A percentile compares a stretch with the other conserved stretches of the same genome.
These are phyloP conservation scores for Lynx canadensis DNA, from an alignment of 2,113 vertebrate species.

Conservation along the genomic window DNA sequence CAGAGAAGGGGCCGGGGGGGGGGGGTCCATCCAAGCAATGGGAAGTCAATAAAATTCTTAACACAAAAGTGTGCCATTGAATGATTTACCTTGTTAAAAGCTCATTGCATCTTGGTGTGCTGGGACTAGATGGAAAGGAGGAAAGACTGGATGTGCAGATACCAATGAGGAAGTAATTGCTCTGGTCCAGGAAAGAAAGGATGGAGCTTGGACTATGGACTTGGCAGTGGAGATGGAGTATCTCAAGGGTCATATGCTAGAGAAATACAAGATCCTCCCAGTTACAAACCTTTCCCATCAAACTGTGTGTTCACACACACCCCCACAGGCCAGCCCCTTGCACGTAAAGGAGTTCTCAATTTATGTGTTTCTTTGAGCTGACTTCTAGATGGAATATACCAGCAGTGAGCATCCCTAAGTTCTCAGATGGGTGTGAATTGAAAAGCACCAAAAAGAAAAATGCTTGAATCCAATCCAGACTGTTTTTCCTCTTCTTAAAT, in stretches of 20 bases:
- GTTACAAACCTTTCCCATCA: neutral
- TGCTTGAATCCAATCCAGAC: neutral
- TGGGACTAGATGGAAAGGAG: neutral
- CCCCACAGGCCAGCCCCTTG: too few relatives aligned
- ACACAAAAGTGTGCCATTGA: neutral
- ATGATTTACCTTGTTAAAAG: neutral
- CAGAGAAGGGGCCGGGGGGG: too few relatives aligned
- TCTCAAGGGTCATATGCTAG: neutral
- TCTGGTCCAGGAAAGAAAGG: neutral
- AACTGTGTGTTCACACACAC: too few relatives aligned
- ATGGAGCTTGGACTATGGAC: neutral
- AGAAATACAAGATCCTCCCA: neutral
- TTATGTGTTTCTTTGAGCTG: neutral
- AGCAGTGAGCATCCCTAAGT: neutral
- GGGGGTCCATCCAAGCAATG: neutral
- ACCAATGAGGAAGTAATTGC: neutral
- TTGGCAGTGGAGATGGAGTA: neutral
- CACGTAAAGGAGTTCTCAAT: neutral
- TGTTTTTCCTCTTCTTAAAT: neutral
- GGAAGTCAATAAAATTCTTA: too few relatives aligned
- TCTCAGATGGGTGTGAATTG: neutral
- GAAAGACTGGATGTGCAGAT: neutral
- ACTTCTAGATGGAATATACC: neutral
- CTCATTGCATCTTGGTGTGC: fast-evolving
- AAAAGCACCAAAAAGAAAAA: neutral